Evolutionary conservation across 1,140 invertebrate genomes (phyloP).

Genomic region (Eriosoma lanigerum): DNA sequence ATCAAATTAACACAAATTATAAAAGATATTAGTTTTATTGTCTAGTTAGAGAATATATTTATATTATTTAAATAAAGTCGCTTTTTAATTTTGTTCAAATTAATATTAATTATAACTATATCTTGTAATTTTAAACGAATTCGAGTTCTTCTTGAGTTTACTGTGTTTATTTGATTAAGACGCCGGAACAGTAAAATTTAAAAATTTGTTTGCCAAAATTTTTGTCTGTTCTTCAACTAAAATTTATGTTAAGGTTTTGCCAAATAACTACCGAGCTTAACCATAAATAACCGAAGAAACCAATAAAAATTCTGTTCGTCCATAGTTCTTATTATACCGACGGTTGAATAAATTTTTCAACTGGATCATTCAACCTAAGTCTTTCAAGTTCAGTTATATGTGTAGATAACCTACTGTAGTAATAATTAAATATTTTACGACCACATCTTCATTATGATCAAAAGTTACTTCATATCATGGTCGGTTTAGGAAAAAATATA

Average conservation of each 20-base stretch:
- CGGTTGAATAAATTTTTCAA: conserved; percentile 10
- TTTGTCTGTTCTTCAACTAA: conserved; percentile 43
- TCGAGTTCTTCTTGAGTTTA: conserved; percentile 1
- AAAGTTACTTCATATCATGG: no score
- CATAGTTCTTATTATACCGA: conserved; percentile 33
- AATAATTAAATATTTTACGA: no score
- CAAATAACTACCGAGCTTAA: conserved; percentile 17
- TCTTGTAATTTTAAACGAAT: background rate
- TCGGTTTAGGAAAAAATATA: no score
- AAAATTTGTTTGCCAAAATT: conserved; percentile 44
- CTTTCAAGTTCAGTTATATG: no score
- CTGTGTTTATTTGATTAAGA: conserved; percentile 14
- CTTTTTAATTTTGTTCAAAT: background rate
- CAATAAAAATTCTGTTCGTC: conserved; percentile 30
- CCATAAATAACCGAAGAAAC: conserved; percentile 44
- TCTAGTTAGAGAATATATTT: background rate
- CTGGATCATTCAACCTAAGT: conserved; percentile 10
- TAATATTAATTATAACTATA: background rate
- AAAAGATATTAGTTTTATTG: background rate
- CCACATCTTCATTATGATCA: no score
- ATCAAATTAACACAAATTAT: background rate
- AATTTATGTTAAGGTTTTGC: conserved; percentile 48
- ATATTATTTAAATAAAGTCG: background rate
- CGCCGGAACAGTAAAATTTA: conserved; percentile 6
- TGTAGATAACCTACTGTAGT: no score